These are phyloP conservation scores for Galago senegalensis DNA, from an alignment of 2,797 vertebrate genomes.

Conservation along the genomic window DNA sequence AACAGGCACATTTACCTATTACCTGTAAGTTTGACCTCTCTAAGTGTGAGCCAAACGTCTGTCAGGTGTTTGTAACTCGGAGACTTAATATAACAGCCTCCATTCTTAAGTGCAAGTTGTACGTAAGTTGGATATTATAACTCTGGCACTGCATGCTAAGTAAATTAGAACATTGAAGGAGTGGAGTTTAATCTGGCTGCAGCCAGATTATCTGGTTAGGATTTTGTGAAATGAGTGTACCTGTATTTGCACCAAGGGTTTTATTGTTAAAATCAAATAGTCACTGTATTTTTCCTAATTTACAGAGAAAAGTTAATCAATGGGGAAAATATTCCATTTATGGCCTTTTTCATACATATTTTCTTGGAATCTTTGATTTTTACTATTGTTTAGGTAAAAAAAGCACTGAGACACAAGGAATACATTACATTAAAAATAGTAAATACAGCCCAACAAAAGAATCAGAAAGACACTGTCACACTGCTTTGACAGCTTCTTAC, in stretches of 20 bases:
- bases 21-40: too few relatives aligned
- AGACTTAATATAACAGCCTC: too few relatives aligned
- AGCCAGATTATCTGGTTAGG: neutral
- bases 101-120: too few relatives aligned
- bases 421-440: neutral
- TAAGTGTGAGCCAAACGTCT: too few relatives aligned
- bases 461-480: neutral
- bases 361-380: conserved; percentile 49
- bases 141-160: too few relatives aligned
- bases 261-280: neutral
- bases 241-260: neutral
- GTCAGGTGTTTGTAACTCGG: too few relatives aligned
- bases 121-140: too few relatives aligned
- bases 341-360: neutral
- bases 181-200: neutral
- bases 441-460: neutral
- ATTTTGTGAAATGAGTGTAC: neutral
- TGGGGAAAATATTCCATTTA: neutral
- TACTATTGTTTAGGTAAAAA: neutral
- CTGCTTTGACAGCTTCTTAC: neutral
- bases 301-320: neutral
- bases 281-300: conserved; percentile 6
- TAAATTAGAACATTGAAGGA: neutral
- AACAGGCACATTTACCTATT: too few relatives aligned
- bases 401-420: neutral